Base-by-base conservation (phyloP, 2,888 invertebrate species). In the Belgica antarctica region DNA sequence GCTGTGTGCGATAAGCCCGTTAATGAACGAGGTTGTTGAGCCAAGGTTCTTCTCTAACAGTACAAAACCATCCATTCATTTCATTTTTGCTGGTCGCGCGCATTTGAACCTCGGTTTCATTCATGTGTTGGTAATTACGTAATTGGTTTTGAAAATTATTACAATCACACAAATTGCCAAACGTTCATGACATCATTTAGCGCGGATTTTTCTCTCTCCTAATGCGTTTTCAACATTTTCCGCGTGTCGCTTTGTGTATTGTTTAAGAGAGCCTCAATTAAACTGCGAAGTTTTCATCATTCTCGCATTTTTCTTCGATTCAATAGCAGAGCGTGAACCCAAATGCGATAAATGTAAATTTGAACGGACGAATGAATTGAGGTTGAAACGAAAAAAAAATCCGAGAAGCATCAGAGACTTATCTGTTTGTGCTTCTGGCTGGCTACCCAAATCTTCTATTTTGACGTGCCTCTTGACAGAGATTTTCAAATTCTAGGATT, bases 31-130 rank as follows among this genome's bases (percentile, higher is more conserved):
- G 52, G 68, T 57, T 68, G 57, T 57, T 68, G 57, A 52, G 68
- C 68, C 68, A 68, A 68, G 68, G 68, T 57, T 68, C 68, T 68
- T 68, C 57, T 57, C 68, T 68, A 68, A 68, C 68, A 68, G 68
- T 68, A 68, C 52, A 68, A 68, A 59, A 25, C n/a, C 25, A 27
- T 22, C 59, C 27, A 59, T 59, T 59, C 59, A 59, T 52, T 52
- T 52, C 12, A 52, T 52, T 52, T 52, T 52, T 52, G 5, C 12
- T 19, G 3, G 12, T 12, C 15, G 15, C 7, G 12, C 4, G 7
- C 17, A 7, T 52, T 19, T 52, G 34, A 31, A 31, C 34, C n/a
- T n/a, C n/a, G n/a, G n/a, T n/a, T 5, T n/a, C 10, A n/a, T 41
- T 41, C 46, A 10, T 47, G 12, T 47, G 65, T 61, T n/a, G 17